Conservation (phyloP, 1,140 invertebrate genomes). For the Doryteuthis pealeii region DNA sequence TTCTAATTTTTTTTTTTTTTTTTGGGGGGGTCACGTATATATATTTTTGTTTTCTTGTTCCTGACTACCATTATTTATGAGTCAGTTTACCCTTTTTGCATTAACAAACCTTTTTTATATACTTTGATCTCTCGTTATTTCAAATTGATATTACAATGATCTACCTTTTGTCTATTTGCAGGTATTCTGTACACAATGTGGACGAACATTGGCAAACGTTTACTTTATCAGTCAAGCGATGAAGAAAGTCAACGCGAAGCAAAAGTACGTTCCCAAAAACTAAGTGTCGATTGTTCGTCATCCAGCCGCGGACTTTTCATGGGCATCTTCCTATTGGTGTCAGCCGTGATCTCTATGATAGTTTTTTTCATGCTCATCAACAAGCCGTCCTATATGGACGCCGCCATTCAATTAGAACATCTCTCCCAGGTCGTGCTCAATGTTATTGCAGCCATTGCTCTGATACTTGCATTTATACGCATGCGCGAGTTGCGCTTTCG, state of each 20-base stretch:
- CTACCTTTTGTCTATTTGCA: conserved; percentile 12
- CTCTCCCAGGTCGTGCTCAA: conserved; percentile 36
- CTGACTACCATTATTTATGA: no score
- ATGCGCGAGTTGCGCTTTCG: conserved; percentile 31
- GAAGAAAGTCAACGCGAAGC: conserved; percentile 19
- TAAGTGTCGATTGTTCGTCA: conserved; percentile 70
- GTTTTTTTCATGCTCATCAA: conserved; percentile 78
- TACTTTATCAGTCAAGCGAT: conserved; percentile 6
- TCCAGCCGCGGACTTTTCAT: conserved; percentile 88
- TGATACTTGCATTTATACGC: conserved; percentile 35
- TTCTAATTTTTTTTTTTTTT: no score
- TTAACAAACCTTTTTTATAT: no score
- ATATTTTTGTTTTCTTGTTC: no score
- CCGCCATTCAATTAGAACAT: conserved; percentile 38
- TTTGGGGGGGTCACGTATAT: no score
- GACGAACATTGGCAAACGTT: conserved; percentile 34
- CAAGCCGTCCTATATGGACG: conserved; percentile 25
- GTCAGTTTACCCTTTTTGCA: no score
- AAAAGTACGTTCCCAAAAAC: conserved; percentile 29
- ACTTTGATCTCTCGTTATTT: no score
- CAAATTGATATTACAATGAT: background rate
- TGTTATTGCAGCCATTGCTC: conserved; percentile 34
- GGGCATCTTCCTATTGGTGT: conserved; percentile 79
- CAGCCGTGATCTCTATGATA: conserved; percentile 92
- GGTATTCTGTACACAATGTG: conserved; percentile 46